Percentiles rank a stretch among this genome's conserved stretches.
Conservation (phyloP, 2,888 invertebrate genomes). For the Eretmocerus hayati region DNA sequence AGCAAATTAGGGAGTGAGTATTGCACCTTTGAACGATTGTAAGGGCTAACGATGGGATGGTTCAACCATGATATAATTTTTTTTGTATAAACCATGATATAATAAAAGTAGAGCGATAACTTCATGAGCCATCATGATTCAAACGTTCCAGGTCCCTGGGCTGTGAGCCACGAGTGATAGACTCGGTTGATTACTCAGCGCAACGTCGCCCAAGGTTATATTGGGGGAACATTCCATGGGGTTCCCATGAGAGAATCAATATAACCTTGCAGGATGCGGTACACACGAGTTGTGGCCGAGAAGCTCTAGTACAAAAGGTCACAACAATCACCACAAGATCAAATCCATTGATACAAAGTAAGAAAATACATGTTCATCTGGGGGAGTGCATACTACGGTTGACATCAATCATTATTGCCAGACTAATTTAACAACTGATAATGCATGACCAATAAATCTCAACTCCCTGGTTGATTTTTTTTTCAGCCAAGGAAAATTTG, state of each 20-base stretch:
- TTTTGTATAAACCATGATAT: too few relatives aligned
- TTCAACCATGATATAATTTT: too few relatives aligned
- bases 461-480: too few relatives aligned
- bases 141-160: slow-evolving; percentile 40
- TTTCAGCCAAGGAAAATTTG: slow-evolving; percentile 30
- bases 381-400: not conserved
- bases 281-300: slow-evolving; percentile 41
- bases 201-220: slow-evolving; percentile 51
- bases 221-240: slow-evolving; percentile 55
- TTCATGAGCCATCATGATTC: not conserved
- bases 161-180: slow-evolving; percentile 49
- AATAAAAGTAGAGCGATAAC: too few relatives aligned
- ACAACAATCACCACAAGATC: slow-evolving; percentile 50
- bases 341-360: slow-evolving; percentile 46
- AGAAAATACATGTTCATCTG: not conserved
- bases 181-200: slow-evolving; percentile 51
- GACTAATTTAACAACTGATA: not conserved
- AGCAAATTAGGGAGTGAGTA: slow-evolving; percentile 46
- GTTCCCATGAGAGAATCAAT: slow-evolving; percentile 25
- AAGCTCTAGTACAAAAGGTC: slow-evolving; percentile 47
- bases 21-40: not conserved
- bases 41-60: not conserved
- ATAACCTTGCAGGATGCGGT: slow-evolving; percentile 36
- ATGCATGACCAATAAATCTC: too few relatives aligned
- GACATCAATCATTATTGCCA: not conserved